Evolutionary conservation across 2,113 vertebrate species (phyloP), one percentile per base, ranked within the genome.

Genomic region (Agapornis roseicollis): DNA sequence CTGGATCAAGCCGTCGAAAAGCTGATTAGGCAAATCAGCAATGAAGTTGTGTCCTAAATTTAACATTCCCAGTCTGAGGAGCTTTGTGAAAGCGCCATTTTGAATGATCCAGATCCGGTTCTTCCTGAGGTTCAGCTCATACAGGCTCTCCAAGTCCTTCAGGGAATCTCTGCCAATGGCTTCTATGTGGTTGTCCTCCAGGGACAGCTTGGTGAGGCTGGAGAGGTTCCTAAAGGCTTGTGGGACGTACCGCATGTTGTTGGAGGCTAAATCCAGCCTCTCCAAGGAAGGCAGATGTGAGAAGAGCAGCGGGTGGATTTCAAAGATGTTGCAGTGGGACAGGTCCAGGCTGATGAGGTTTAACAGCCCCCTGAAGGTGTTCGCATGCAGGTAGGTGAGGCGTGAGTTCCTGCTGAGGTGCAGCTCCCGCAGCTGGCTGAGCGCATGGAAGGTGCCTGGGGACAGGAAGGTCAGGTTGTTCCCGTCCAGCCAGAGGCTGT

Each of bases 31-130:
- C 94, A 98, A 93, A 94, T 97, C 93, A 37, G 95, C 76, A 17
- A 98, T 94, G 79, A 91, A 93, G 78, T 97, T 96, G 80, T 97
- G 97, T 53, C 96, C 95, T 97, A 98, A 97, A 97, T 98, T 97
- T 96, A 98, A 94, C 68, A 81, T 49, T 13, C 68, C 90, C 91
- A 97, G 23, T 53, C 94, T 94, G 77, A 89, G 94, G 14, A 98
- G 97, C 95, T 91, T 94, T 88, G 86, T 25, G 15, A 98, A 97
- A 46, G 97, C 96, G 1, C 97, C 95, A 0, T 80, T 74, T 52
- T 97, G 97, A 56, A 98, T 97, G 28, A 94, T 96, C 97, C 97
- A 95, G 90, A 97, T 97, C 79, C 93, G 94, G 71, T 97, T 98
- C 94, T 82, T 97, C 70, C 97, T 86, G 58, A 98, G 97, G n/a